Evolutionary conservation across 2,113 vertebrate species (phyloP).

Genomic region (Thomomys bottae): DNA sequence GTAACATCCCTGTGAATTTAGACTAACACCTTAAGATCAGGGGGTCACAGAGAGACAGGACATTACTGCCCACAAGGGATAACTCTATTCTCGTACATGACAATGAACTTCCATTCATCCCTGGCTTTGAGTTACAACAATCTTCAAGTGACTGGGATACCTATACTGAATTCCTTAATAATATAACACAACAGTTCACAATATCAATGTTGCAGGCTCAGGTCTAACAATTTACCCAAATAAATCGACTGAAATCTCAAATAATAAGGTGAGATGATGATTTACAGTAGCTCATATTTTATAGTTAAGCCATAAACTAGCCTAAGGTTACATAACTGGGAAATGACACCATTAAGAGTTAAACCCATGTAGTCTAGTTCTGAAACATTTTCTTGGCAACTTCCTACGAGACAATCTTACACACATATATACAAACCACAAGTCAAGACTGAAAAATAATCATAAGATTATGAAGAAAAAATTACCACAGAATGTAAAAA

Average conservation of each 20-base stretch:
- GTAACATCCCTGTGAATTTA: neutral
- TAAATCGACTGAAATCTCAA: conserved; percentile 12
- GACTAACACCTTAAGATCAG: neutral
- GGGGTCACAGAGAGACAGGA: neutral
- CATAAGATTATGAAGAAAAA: neutral
- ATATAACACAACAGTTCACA: neutral
- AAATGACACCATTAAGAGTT: neutral
- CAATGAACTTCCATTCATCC: neutral
- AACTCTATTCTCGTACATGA: neutral
- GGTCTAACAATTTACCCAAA: neutral
- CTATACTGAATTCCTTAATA: neutral
- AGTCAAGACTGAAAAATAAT: neutral
- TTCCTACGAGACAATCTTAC: neutral
- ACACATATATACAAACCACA: neutral
- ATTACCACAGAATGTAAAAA: neutral
- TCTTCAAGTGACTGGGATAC: neutral
- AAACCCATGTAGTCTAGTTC: neutral
- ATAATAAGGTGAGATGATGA: neutral
- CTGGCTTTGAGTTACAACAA: neutral
- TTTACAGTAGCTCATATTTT: conserved; percentile 6
- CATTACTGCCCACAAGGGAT: neutral
- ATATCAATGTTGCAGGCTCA: neutral
- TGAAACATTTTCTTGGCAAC: neutral
- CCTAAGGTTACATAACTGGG: neutral
- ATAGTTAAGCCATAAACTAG: neutral